Evolutionary conservation across 1,140 invertebrate genomes (phyloP).

Genomic region (Argopecten irradians): DNA sequence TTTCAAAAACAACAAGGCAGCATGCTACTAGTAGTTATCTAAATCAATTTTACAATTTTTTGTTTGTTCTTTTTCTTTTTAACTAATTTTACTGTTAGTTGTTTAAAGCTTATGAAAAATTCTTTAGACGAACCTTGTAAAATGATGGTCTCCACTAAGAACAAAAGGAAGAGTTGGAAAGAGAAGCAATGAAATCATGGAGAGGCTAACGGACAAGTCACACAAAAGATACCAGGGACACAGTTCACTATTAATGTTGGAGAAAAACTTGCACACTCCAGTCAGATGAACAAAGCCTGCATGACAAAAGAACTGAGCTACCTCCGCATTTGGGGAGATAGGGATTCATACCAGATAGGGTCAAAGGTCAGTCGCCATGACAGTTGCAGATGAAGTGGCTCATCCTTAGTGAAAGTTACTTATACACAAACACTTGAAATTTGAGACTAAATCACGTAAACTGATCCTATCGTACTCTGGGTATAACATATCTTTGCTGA

Average conservation of each 20-base stretch:
- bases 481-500: background rate
- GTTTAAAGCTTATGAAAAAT: too few relatives aligned
- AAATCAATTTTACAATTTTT: too few relatives aligned
- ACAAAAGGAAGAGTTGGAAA: background rate
- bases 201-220: background rate
- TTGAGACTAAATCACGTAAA: background rate
- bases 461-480: background rate
- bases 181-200: background rate
- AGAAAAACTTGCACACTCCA: background rate
- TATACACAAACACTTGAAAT: background rate
- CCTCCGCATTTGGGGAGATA: background rate
- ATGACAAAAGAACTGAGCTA: background rate
- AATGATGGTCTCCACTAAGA: background rate
- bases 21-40: too few relatives aligned
- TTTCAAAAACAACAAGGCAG: too few relatives aligned
- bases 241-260: background rate
- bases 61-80: too few relatives aligned
- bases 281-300: background rate
- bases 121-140: too few relatives aligned
- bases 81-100: too few relatives aligned
- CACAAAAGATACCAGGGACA: background rate
- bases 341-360: background rate
- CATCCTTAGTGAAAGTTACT: constrained; percentile 5
- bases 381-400: background rate
- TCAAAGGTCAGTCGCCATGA: background rate